phyloP scores from a whole-genome alignment of 2,888 invertebrate genomes.

The Hedychridium roseum region DNA sequence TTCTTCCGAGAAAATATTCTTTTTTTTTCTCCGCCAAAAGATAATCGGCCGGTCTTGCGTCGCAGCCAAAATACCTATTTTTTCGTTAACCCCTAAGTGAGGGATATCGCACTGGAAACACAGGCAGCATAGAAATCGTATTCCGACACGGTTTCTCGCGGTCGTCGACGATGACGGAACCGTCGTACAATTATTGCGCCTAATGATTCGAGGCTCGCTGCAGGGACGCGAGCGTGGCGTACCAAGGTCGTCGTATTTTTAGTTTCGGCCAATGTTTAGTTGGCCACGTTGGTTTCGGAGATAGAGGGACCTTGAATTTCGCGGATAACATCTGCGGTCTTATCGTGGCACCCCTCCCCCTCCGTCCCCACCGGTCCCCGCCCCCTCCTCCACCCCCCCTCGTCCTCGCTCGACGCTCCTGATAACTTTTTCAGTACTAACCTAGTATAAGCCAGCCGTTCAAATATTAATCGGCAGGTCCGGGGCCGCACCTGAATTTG shows the following conservation, averaged over 20 bases:
- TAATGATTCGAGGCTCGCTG: constrained; percentile 53
- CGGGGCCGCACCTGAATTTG: constrained; percentile 57
- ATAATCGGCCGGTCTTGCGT: too few relatives aligned
- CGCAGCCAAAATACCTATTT: too few relatives aligned
- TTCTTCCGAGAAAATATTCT: too few relatives aligned
- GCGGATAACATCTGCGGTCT: constrained; percentile 64
- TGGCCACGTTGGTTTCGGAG: constrained; percentile 56
- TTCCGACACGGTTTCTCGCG: too few relatives aligned
- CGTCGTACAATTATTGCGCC: constrained; percentile 48
- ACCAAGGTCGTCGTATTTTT: constrained; percentile 62
- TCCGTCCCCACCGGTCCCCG: constrained; percentile 5
- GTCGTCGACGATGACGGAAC: constrained; percentile 13
- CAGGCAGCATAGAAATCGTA: too few relatives aligned
- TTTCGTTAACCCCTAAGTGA: too few relatives aligned
- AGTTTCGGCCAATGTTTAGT: constrained; percentile 62
- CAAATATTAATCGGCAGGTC: constrained; percentile 58
- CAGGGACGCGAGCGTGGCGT: constrained; percentile 55
- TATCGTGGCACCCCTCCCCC: constrained; percentile 50
- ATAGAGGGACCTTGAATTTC: constrained; percentile 63
- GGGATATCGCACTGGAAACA: too few relatives aligned
- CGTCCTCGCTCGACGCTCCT: constrained; percentile 18
- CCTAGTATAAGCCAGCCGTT: constrained; percentile 62
- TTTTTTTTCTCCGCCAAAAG: too few relatives aligned
- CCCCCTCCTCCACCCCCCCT: neutral
- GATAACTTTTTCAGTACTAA: constrained; percentile 61